A percentile compares a stretch with the other conserved stretches of the same genome.
Conservation (phyloP, 2,797 vertebrate genomes). For the Limosa lapponica region DNA sequence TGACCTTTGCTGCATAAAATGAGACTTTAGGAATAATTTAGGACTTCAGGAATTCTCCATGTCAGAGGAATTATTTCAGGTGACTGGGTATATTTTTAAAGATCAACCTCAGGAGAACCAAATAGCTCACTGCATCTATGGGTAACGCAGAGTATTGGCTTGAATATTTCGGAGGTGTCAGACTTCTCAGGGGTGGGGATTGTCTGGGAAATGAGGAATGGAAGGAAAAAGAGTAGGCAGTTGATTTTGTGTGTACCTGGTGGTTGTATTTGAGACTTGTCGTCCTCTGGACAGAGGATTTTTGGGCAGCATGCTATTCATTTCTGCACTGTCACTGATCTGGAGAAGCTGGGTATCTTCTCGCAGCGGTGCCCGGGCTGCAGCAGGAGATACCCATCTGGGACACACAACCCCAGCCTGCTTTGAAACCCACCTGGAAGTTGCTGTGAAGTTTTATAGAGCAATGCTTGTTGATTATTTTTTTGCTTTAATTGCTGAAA, state of each 20-base stretch:
- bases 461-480: background rate
- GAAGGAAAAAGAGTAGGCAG: background rate
- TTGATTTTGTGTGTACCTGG: background rate
- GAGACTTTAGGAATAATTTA: background rate
- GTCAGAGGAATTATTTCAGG: background rate
- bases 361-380: background rate
- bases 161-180: fast-evolving
- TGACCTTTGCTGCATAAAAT: background rate
- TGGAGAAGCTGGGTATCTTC: background rate
- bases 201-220: background rate
- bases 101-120: background rate
- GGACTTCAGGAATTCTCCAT: too few relatives aligned
- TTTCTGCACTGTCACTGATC: background rate
- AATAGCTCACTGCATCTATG: background rate
- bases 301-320: background rate
- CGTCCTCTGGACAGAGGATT: background rate
- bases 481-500: background rate
- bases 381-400: background rate
- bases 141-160: background rate
- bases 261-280: background rate
- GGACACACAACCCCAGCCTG: background rate
- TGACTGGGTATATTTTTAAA: background rate
- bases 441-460: background rate
- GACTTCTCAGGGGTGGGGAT: background rate
- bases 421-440: constrained; percentile 37